These are phyloP conservation scores for Rhegmatorhina hoffmannsi DNA, from an alignment of 2,113 vertebrate genomes.

Conservation along the genomic window DNA sequence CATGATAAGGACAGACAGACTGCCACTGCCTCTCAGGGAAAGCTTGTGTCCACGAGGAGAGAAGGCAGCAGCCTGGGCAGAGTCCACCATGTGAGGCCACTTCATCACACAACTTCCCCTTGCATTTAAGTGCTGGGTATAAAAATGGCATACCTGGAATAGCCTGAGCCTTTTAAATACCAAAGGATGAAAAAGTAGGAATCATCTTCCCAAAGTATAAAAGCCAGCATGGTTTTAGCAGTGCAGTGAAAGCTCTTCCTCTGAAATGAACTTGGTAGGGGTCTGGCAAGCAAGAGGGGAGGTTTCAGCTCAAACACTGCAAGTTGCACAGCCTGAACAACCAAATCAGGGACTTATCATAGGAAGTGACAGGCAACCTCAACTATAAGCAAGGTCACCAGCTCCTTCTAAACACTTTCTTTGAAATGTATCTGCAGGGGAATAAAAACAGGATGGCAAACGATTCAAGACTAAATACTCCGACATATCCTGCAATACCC, in stretches of 20 bases:
- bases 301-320: background rate
- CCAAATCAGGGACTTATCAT: background rate
- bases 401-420: slow-evolving; percentile 27
- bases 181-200: background rate
- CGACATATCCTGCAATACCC: slow-evolving; percentile 15
- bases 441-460: slow-evolving; percentile 57
- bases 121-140: background rate
- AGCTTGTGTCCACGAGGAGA: background rate
- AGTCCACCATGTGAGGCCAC: background rate
- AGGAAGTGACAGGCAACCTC: slow-evolving; percentile 15
- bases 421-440: slow-evolving; percentile 39
- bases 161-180: background rate
- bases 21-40: background rate
- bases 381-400: background rate
- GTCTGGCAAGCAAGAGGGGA: background rate
- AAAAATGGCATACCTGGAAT: background rate
- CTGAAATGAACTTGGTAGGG: background rate
- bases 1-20: background rate
- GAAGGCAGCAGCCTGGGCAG: slow-evolving; percentile 15
- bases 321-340: background rate
- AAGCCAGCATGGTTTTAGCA: background rate
- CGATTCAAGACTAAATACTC: slow-evolving; percentile 39
- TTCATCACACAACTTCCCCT: background rate
- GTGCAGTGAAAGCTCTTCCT: background rate
- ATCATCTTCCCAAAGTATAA: background rate